Base-by-base conservation (phyloP, 2,797 vertebrate species). In the Oreonectes daqikongensis region DNA sequence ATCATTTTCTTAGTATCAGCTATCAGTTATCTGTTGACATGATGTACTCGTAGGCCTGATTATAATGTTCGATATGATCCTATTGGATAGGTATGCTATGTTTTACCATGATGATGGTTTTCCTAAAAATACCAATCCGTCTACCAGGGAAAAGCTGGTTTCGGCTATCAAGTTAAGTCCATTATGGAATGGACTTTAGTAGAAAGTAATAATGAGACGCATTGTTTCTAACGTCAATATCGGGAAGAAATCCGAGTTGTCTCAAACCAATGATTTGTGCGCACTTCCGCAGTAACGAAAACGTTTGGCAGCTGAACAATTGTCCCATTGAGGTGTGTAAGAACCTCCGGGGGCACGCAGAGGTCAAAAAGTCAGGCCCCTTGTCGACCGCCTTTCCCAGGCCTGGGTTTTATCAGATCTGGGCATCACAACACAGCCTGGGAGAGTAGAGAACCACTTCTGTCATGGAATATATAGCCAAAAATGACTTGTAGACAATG, bases 261-360 rank as follows among this genome's bases (percentile, higher is more conserved):
- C 74, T 84, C 72, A 88, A 85, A 86, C 48, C 86, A 84, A 90
- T 68, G 79, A 86, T 82, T 30, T 81, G 72, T 77, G 74, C 79
- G 82, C 75, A 82, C 63, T 72, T 89, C 87, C 81, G 83, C 85
- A 86, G 71, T 85, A 71, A 77, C 77, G 78, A 82, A 83, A 82
- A 85, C 59, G 79, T 84, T 55, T 91, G 88, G 87, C 81, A 77
- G 85, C 81, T 84, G 87, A 88, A 92, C 87, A 91, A 83, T 67
- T 42, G 64, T 81, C 81, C 53, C 22, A 90, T 90, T 90, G 88
- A 92, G 90, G 82, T 67, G 84, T 81, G 78, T 72, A 79, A 75
- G 77, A 88, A 88, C 84, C 83, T 88, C 87, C 86, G 84, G 84
- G 88, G 91, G 89, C 84, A 81, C 65, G 83, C 86, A 83, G 82